Base-by-base conservation (phyloP, 2,797 vertebrate species). In the Todus mexicanus region DNA sequence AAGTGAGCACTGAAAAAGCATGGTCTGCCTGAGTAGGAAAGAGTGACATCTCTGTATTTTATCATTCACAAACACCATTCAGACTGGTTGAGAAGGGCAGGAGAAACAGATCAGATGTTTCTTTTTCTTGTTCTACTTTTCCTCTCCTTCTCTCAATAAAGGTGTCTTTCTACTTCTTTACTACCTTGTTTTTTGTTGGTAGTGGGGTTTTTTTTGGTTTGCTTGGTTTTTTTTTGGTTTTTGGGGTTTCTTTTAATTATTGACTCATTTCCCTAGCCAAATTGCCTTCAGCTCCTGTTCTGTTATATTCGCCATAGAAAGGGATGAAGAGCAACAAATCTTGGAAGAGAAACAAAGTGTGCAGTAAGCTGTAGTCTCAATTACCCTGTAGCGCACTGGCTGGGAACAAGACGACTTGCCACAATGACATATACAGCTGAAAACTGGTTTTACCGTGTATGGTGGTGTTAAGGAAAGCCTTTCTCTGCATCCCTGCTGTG, bases 271-370 rank as follows among this genome's bases (percentile, higher is more conserved):
- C 61, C 27, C 57, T 47, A 84, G 83, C 83, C 85, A 94, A 90
- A 91, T 42, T 91, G 91, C 91, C 92, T 87, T 94, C 93, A 85
- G 85, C 74, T 91, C 69, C 77, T 77, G 43, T 81, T 92, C 92
- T 87, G 82, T 94, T 96, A 89, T 68, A 90, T 51, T 84, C 68
- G 7, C 73, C 91, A 65, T 64, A 89, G 91, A 91, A 94, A 92
- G 31, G 47, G 57, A 94, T 82, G 83, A 94, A 95, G 95, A 88
- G 59, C 66, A 91, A 86, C 0, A 54, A 80, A 77, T 77, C 74
- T 93, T 92, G 86, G 94, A 96, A 82, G 83, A 79, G 87, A 94
- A 93, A 92, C 93, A 91, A 96, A 96, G 64, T 48, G 66, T 86
- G 91, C 84, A 93, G 93, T 92, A 94, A 95, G 60, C 92, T 84